These are phyloP conservation scores for Cerastoderma edule DNA, from an alignment of 2,888 invertebrate species.

Conservation along the genomic window DNA sequence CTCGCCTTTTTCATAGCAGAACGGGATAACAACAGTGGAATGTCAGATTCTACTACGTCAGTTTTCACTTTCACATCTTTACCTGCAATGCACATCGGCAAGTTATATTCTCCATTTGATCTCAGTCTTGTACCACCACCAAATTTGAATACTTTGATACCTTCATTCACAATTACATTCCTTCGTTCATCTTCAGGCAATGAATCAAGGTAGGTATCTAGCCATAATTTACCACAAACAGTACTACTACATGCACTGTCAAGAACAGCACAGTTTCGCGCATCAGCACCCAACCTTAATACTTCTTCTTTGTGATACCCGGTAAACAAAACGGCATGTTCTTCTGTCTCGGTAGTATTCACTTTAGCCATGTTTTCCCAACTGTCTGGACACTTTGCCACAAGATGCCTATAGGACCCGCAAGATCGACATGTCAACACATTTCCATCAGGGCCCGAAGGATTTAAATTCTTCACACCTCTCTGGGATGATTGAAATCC, in stretches of 20 bases:
- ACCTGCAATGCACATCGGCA: slow-evolving; percentile 32
- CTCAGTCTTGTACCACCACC: background rate
- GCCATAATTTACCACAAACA: slow-evolving; percentile 51
- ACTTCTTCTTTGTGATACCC: slow-evolving; percentile 36
- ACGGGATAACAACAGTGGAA: slow-evolving; percentile 35
- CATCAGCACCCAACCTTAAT: slow-evolving; percentile 15
- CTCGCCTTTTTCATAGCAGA: slow-evolving; percentile 36
- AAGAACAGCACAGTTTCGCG: slow-evolving; percentile 30
- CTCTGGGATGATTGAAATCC: too few relatives aligned
- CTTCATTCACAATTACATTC: slow-evolving; percentile 9
- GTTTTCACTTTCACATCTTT: slow-evolving; percentile 32
- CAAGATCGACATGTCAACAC: slow-evolving; percentile 45
- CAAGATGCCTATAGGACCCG: slow-evolving; percentile 46
- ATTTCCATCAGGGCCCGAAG: slow-evolving; percentile 38
- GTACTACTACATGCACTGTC: slow-evolving; percentile 62
- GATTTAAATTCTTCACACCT: too few relatives aligned
- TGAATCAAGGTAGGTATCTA: slow-evolving; percentile 21
- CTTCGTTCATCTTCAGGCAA: background rate
- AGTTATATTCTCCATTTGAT: slow-evolving; percentile 20
- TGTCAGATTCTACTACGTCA: slow-evolving; percentile 47
- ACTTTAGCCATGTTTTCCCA: slow-evolving; percentile 46
- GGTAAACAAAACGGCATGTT: slow-evolving; percentile 41
- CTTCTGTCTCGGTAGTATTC: slow-evolving; percentile 35
- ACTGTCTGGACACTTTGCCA: slow-evolving; percentile 54
- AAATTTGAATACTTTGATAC: slow-evolving; percentile 35